A percentile compares a stretch with the other conserved stretches of the same genome.
These are phyloP conservation scores for Coccyzus lansbergi DNA, from an alignment of 2,797 vertebrate genomes.

Conservation along the genomic window DNA sequence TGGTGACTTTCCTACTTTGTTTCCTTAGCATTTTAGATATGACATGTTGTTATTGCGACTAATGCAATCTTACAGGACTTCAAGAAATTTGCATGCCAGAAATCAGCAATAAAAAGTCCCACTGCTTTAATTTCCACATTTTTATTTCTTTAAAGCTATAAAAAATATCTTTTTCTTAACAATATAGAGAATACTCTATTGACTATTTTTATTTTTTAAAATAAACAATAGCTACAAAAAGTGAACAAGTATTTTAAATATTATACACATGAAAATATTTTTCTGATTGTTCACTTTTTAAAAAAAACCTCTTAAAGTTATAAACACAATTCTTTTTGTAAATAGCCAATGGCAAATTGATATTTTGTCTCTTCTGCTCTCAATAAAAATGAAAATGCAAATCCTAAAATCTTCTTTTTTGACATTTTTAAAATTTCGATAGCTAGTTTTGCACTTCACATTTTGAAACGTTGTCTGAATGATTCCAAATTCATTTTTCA, in stretches of 20 bases:
- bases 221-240: background rate
- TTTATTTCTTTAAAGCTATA: background rate
- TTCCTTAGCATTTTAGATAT: conserved; percentile 33
- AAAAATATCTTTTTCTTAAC: background rate
- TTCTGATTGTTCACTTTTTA: background rate
- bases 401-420: background rate
- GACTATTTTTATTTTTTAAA: background rate
- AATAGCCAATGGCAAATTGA: background rate
- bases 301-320: background rate
- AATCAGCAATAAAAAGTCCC: background rate
- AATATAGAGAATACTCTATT: background rate
- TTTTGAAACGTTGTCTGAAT: background rate
- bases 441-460: background rate
- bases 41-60: background rate
- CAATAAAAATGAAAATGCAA: background rate
- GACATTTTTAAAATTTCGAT: background rate
- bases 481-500: background rate
- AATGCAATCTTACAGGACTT: background rate
- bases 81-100: background rate
- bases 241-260: background rate
- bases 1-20: conserved; percentile 38
- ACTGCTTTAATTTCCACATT: background rate
- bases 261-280: background rate
- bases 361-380: background rate
- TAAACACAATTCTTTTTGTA: background rate